These are phyloP conservation scores for Pleuronectes platessa DNA, from an alignment of 2,113 vertebrate species.

Conservation along the genomic window DNA sequence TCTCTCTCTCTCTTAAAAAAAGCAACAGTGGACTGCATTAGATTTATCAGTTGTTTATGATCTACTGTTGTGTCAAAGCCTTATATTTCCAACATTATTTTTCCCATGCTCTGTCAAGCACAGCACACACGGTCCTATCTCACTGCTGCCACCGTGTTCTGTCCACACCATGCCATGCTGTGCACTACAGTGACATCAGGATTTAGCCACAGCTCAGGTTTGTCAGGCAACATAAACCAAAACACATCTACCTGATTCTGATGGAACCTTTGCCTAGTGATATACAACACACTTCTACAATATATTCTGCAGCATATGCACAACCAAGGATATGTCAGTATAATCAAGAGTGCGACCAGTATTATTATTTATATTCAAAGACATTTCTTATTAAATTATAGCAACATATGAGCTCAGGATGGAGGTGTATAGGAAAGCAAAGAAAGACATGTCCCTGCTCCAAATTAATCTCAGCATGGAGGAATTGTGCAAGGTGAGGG, in stretches of 20 bases:
- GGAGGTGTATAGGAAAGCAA: background rate
- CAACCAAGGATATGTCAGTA: background rate
- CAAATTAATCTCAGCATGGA: conserved; percentile 57
- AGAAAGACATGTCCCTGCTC: conserved; percentile 31
- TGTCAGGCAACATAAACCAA: background rate
- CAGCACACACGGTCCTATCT: background rate
- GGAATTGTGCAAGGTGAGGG: conserved; percentile 18
- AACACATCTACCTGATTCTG: background rate
- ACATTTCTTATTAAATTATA: conserved; percentile 9
- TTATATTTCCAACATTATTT: background rate
- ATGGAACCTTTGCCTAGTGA: background rate
- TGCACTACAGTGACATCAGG: background rate
- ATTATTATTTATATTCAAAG: background rate
- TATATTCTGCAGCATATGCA: background rate
- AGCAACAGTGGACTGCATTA: background rate
- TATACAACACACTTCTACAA: background rate
- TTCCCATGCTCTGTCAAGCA: background rate
- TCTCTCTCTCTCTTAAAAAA: background rate
- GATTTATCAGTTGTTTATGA: background rate
- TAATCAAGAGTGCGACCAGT: background rate
- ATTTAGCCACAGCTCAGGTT: background rate
- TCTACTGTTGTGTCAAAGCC: background rate
- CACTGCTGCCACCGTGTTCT: background rate
- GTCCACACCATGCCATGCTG: background rate
- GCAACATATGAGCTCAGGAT: background rate